Evolutionary conservation across 2,888 invertebrate species (phyloP), one percentile per base, ranked within the genome.

Genomic region (Dorcus parallelipipedus): DNA sequence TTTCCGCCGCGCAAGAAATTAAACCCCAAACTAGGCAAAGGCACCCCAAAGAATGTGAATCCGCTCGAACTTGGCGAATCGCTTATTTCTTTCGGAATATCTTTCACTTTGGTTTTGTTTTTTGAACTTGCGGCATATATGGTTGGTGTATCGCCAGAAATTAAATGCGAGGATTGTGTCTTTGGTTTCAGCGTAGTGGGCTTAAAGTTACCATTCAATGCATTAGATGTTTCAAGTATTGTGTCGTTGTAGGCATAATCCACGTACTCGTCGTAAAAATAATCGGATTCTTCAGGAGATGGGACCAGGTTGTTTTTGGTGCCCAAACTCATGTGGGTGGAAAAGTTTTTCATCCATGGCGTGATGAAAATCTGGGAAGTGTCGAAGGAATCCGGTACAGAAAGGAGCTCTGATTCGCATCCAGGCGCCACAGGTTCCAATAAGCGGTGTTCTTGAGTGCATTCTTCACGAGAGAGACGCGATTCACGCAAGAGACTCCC

Each of bases 41-140:
- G 93, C 72, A 93, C 86, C 0, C 93, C 93, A 70, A 93, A 93
- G 72, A 93, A 91, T 9, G 93, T 91, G 65, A 92, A 91, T 1
- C 88, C 85, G 61, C 85, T 84, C 33, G 78, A 80, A 53, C 82
- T 81, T 0, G 86, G 84, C 0, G 84, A 77, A 49, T 74, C 71
- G 42, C 61, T 68, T 7, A 76, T 69, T 59, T 70, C 73, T 64
- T 76, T 77, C 0, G 76, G 72, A 38, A 72, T 68, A 10, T 70
- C 67, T 8, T 56, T 50, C n/a, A 17, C n/a, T 49, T 14, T 43
- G 4, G 59, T 59, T 1, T 45, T n/a, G 51, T 20, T 17, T 50
- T 71, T 74, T 48, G 77, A 76, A 6, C 77, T 64, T 43, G 80
- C 83, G 3, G 86, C 83, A 61, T 84, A 86, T 5, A 83, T 72